Evolutionary conservation across 2,113 vertebrate genomes (phyloP).

Genomic region (Mustela nigripes): DNA sequence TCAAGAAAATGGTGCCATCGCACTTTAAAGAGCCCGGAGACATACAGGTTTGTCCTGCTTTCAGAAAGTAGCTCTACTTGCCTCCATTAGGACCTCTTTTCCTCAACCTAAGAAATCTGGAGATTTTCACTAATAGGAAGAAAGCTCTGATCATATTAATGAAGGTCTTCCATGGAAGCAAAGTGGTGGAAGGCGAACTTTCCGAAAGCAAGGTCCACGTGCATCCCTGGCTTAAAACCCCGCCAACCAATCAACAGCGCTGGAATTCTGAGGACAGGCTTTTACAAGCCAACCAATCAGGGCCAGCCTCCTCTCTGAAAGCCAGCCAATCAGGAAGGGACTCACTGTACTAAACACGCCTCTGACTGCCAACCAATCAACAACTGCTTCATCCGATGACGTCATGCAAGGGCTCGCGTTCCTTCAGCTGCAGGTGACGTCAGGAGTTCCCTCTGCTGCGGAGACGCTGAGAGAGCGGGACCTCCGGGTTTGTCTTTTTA

Average conservation of each 20-base stretch:
- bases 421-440: fast-evolving
- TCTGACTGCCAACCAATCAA: neutral
- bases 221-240: neutral
- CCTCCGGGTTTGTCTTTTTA: neutral
- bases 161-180: neutral
- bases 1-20: neutral
- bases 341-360: neutral
- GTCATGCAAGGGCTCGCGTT: too few relatives aligned
- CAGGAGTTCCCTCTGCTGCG: neutral
- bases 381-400: neutral
- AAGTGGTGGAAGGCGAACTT: neutral
- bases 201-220: neutral
- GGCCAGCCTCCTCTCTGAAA: neutral
- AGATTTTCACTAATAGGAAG: neutral
- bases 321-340: neutral
- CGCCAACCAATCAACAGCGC: fast-evolving
- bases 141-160: neutral
- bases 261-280: fast-evolving
- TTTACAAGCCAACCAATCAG: neutral
- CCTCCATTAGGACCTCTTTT: neutral
- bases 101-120: neutral
- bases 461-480: neutral
- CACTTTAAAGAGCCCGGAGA: neutral
- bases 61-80: neutral
- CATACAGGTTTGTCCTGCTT: neutral